Base-by-base conservation (phyloP, 2,797 vertebrate species). In the Urophycis tenuis region DNA sequence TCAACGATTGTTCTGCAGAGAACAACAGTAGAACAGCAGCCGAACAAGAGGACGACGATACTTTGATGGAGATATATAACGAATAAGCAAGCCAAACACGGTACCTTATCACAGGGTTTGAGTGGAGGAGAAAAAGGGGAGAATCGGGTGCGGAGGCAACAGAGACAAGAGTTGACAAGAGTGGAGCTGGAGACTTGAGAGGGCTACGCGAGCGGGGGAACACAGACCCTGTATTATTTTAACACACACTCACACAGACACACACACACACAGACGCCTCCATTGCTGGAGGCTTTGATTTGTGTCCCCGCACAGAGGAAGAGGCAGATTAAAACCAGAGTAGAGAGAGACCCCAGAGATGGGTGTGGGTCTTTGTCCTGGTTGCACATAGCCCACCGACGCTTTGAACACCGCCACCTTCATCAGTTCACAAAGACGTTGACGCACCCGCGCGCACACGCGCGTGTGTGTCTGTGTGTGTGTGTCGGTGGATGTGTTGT, bases 281-380 rank as follows among this genome's bases (percentile, higher is more conserved):
- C 45, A 41, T 25, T 69, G 64, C 29, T 87, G 85, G 89, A 83
- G 81, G 85, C 93, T 95, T 96, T 95, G 94, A 96, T 95, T 92
- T 94, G 89, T 89, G 92, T 90, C 92, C 91, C 93, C 14, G 36
- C 36, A 91, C 88, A 92, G 91, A 94, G 93, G 92, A 92, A 92
- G 90, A 93, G 93, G 93, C 89, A 93, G 94, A 94, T 95, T 93
- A 95, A 93, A 93, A 94, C 90, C 91, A 94, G 92, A 90, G 87
- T 82, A 89, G 90, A 93, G 92, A 95, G 93, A 89, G 88, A 93
- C 94, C 93, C 92, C 87, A 90, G 85, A 88, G 90, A 83, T 90
- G 83, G 87, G 88, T 88, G 92, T 88, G 80, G 79, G 90, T 92
- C 90, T 90, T 86, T 82, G 69, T 91, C 91, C 90, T 90, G 15